A percentile compares a stretch with the other conserved stretches of the same genome.
Evolutionary conservation across 2,888 invertebrate species (phyloP).

Genomic region (Belgica antarctica): DNA sequence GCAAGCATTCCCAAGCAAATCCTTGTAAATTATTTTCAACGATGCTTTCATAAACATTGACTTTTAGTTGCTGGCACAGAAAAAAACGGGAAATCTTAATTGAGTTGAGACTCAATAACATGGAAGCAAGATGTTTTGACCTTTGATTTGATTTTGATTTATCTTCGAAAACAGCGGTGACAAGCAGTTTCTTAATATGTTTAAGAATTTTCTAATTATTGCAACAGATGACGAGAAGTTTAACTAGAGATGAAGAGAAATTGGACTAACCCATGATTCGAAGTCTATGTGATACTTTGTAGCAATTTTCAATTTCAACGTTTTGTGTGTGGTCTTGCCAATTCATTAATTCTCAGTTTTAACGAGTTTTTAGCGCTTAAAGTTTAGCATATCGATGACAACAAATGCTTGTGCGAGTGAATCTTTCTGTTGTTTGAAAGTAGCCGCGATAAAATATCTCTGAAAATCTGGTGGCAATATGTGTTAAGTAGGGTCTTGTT

Average conservation of each 20-base stretch:
- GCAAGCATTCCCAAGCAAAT: not conserved
- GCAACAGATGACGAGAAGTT: no score
- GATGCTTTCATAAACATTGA: not conserved
- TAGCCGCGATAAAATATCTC: constrained; percentile 4
- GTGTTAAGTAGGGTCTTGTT: not conserved
- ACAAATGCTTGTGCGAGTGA: constrained; percentile 31
- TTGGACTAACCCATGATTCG: not conserved
- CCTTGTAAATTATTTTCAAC: no score
- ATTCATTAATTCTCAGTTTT: not conserved
- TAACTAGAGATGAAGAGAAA: not conserved
- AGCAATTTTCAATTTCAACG: not conserved
- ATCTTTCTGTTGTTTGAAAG: constrained; percentile 14
- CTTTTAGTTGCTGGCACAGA: constrained; percentile 1
- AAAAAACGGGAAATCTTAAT: constrained; percentile 1
- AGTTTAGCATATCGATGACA: constrained; percentile 42
- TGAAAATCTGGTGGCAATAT: constrained; percentile 29
- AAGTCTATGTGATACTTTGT: not conserved
- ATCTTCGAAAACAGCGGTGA: not conserved
- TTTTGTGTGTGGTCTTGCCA: constrained; percentile 31
- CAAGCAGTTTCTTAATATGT: not conserved
- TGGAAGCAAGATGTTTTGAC: constrained; percentile 1
- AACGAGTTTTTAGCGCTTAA: constrained; percentile 19
- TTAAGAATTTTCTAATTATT: constrained; percentile 4
- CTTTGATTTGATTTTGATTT: not conserved
- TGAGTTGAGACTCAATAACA: constrained; percentile 3